These are phyloP conservation scores for Pygoscelis antarcticus DNA, from an alignment of 2,113 vertebrate genomes.

Conservation along the genomic window DNA sequence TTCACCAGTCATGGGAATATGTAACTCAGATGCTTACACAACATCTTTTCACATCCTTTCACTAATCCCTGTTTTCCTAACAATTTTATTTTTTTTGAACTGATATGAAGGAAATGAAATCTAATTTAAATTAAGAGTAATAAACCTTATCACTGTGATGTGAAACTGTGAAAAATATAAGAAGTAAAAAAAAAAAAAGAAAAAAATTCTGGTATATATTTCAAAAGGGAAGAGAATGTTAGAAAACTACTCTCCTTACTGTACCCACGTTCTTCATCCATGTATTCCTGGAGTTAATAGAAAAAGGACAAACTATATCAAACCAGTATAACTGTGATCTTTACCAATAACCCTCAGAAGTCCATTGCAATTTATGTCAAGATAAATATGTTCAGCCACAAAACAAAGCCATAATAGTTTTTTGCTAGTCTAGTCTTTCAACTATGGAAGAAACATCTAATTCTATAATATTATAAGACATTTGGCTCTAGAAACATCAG, in stretches of 20 bases:
- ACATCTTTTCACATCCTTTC: neutral
- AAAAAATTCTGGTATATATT: neutral
- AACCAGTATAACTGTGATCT: neutral
- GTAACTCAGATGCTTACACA: neutral
- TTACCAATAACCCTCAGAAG: neutral
- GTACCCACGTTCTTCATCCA: neutral
- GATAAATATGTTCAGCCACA: neutral
- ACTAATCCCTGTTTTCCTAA: neutral
- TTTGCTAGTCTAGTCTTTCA: neutral
- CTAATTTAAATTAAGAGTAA: neutral
- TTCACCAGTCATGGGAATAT: neutral
- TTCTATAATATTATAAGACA: neutral
- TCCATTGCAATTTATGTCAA: neutral
- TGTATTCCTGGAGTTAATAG: neutral
- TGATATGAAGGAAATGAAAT: neutral
- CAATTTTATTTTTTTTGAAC: neutral
- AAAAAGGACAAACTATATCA: neutral
- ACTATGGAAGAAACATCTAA: neutral
- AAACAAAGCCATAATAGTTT: neutral
- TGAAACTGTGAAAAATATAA: neutral
- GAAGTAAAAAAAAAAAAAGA: neutral
- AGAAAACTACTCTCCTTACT: neutral
- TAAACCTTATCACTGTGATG: neutral
- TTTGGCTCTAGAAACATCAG: neutral
- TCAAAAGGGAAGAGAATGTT: neutral